A percentile compares a stretch with the other conserved stretches of the same genome.
Evolutionary conservation across 2,888 invertebrate species (phyloP).

Genomic region (Chydorus sphaericus): DNA sequence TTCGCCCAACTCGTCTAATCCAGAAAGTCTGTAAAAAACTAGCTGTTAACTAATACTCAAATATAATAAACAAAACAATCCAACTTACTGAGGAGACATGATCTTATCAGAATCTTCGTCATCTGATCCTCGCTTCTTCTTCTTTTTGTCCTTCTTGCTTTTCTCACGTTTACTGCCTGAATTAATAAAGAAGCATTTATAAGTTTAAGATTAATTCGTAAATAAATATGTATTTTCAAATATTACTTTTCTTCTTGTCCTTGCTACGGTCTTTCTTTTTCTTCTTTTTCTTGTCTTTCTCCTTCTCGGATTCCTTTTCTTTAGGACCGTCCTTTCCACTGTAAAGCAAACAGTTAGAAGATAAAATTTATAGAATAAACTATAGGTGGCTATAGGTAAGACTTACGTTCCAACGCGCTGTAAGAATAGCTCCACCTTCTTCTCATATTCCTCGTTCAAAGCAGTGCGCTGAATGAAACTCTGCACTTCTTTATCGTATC

Average conservation of each 20-base stretch:
- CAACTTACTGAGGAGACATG: background rate
- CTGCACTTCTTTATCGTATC: conserved; percentile 53
- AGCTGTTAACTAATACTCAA: too few species aligned
- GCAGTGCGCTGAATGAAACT: conserved; percentile 63
- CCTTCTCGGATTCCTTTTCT: conserved; percentile 36
- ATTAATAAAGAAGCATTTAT: too few species aligned
- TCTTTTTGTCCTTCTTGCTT: conserved; percentile 44
- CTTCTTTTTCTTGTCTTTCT: conserved; percentile 46
- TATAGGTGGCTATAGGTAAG: background rate
- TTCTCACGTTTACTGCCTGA: conserved; percentile 48
- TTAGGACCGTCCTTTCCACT: conserved; percentile 48
- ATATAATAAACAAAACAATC: background rate
- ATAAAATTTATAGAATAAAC: background rate
- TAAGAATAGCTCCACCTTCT: conserved; percentile 68
- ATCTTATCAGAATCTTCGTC: conserved; percentile 5
- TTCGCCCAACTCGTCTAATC: conserved; percentile 45
- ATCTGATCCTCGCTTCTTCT: conserved; percentile 36
- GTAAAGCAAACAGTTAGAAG: conserved; percentile 29
- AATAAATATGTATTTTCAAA: background rate
- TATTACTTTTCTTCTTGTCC: conserved; percentile 21
- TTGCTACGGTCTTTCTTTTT: conserved; percentile 27
- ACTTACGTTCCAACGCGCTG: conserved; percentile 56
- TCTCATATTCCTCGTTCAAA: conserved; percentile 67
- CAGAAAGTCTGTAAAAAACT: conserved; percentile 3
- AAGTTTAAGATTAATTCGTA: too few species aligned